Evolutionary conservation across 2,888 invertebrate genomes (phyloP), one percentile per base, ranked within the genome.

Genomic region (Ennomos erosarius): DNA sequence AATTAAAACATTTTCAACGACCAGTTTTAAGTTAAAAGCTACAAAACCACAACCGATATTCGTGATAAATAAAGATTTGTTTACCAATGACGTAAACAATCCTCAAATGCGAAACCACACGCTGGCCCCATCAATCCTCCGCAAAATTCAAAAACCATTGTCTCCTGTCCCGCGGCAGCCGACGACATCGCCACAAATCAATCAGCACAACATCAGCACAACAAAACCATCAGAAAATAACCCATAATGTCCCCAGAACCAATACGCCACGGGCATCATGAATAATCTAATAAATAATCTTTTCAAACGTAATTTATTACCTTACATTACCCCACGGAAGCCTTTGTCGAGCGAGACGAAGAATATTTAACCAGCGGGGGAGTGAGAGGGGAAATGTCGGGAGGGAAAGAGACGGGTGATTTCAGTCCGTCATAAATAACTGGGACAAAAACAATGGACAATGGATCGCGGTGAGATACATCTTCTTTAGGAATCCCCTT

Each of bases 281-380:
- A 91, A 90, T 92, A 91, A 90, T 90, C 88, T 86, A 88, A 92
- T 91, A 92, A 91, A 91, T 90, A 90, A 91, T 90, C 85, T 90
- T 88, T 88, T 85, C 84, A 81, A 85, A 81, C 81, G 78, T 87
- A 86, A 91, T 91, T 92, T 91, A 91, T 92, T 88, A 85, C 86
- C 76, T 79, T 78, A 84, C 82, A 84, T 88, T 87, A 89, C 83
- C 80, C 82, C 85, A 88, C 89, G 87, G 90, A 88, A 90, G 88
- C 89, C 81, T 79, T 71, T 81, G 46, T 75, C 56, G 79, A 87
- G 70, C 46, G 82, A 71, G 85, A 84, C 47, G 60, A 70, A 36
- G 44, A 63, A 38, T 42, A 35, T 57, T 47, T 34, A 43, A 11
- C 43, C 37, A 48, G 34, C 2, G 43, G 35, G 10, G 8, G 35